These are phyloP conservation scores for Eudasyphora cyanicolor DNA, from an alignment of 2,888 invertebrate genomes.

Conservation along the genomic window DNA sequence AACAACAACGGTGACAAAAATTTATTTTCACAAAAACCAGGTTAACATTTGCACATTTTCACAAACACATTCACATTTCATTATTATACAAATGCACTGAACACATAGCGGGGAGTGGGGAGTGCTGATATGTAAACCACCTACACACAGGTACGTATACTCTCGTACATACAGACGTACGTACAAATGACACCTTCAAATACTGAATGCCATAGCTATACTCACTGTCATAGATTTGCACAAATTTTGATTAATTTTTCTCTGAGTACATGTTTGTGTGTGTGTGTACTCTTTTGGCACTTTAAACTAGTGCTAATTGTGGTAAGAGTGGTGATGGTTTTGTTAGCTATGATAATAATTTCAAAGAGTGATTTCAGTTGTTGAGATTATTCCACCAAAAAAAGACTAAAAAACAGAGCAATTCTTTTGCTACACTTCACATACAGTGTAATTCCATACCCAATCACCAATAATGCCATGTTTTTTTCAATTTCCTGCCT, in stretches of 20 bases:
- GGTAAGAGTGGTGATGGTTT: not conserved
- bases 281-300: constrained; percentile 45
- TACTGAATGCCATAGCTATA: not conserved
- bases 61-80: constrained; percentile 39
- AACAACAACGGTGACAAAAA: too few relatives aligned
- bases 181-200: not conserved
- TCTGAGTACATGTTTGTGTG: constrained; percentile 11
- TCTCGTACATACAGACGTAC: not conserved
- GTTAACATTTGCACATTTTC: constrained; percentile 62
- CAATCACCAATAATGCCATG: constrained; percentile 64
- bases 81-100: constrained; percentile 56
- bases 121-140: constrained; percentile 9
- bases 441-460: constrained; percentile 1
- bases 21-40: constrained; percentile 55
- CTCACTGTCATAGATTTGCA: not conserved
- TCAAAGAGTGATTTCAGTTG: constrained; percentile 18
- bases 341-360: constrained; percentile 52
- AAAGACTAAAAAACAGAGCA: too few relatives aligned
- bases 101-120: too few relatives aligned
- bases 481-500: not conserved
- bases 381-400: not conserved
- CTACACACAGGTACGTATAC: not conserved
- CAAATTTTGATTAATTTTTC: constrained; percentile 15
- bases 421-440: constrained; percentile 27
- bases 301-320: constrained; percentile 52